Percentiles rank a stretch among this genome's conserved stretches.
phyloP scores from a whole-genome alignment of 2,888 invertebrate genomes.

The Allophyes oxyacanthae region DNA sequence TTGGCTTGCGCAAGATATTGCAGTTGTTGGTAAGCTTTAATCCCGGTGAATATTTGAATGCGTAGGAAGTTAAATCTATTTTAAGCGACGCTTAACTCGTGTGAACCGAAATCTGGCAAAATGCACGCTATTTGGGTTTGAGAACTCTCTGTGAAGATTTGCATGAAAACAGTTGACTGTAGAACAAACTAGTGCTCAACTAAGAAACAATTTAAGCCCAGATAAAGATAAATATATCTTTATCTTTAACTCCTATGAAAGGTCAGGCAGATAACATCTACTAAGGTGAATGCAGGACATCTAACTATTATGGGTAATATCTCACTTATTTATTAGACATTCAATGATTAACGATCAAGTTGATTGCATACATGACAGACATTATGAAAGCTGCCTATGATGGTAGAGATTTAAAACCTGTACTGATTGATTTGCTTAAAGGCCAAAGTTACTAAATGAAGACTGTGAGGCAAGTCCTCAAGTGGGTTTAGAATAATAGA shows the following conservation, averaged over 20 bases:
- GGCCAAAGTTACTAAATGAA: conserved; percentile 51
- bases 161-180: no score
- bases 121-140: not conserved
- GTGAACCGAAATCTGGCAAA: not conserved
- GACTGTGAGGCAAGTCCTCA: conserved; percentile 45
- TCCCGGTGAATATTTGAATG: conserved; percentile 5
- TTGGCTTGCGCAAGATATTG: conserved; percentile 20
- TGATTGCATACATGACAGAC: conserved; percentile 49
- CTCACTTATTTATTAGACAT: conserved; percentile 33
- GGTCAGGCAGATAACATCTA: no score
- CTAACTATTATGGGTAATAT: conserved; percentile 26
- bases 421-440: conserved; percentile 53
- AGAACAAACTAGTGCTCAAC: no score
- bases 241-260: no score
- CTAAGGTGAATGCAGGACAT: conserved; percentile 26
- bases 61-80: not conserved
- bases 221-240: no score
- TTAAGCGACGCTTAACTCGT: not conserved
- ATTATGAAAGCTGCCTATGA: conserved; percentile 54
- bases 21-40: conserved; percentile 8
- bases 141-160: no score
- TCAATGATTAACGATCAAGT: conserved; percentile 44
- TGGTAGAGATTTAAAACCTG: conserved; percentile 50
- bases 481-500: conserved; percentile 37
- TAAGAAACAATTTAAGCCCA: no score